phyloP scores from a whole-genome alignment of 92 coral and sea anemone species.

The Desmophyllum pertusum region DNA sequence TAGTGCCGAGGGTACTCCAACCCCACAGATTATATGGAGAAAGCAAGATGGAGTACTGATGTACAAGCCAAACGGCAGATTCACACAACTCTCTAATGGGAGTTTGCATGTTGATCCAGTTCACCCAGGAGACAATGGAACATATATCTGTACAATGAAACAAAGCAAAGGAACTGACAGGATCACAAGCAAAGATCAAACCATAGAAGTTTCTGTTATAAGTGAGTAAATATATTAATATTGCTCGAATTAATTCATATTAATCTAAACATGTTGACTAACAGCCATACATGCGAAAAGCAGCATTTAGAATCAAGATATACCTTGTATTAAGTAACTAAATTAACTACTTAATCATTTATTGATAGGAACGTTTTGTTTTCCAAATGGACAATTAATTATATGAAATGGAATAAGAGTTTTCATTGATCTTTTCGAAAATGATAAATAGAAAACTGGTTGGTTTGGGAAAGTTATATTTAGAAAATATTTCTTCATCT shows the following conservation, averaged over 20 bases:
- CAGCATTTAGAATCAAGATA: too few relatives aligned
- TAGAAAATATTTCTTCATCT: neutral
- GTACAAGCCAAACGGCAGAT: neutral
- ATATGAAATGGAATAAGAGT: neutral
- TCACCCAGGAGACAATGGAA: neutral
- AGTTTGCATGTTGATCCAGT: neutral
- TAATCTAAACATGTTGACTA: neutral
- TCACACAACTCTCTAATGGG: neutral
- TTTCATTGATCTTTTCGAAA: neutral
- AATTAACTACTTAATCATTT: too few relatives aligned
- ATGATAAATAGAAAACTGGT: neutral
- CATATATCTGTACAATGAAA: neutral
- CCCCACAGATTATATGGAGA: neutral
- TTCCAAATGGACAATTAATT: too few relatives aligned
- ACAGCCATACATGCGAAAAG: neutral
- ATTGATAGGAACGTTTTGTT: too few relatives aligned
- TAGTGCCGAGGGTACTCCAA: slow-evolving; percentile 5
- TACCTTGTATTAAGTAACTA: too few relatives aligned
- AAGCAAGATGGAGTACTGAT: neutral
- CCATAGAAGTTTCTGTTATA: neutral
- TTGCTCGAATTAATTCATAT: neutral
- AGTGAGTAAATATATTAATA: neutral
- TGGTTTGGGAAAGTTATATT: neutral
- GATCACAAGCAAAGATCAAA: neutral
- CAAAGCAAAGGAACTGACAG: neutral